Evolutionary conservation across 2,113 vertebrate species (phyloP).

Genomic region (Pedionomus torquatus): DNA sequence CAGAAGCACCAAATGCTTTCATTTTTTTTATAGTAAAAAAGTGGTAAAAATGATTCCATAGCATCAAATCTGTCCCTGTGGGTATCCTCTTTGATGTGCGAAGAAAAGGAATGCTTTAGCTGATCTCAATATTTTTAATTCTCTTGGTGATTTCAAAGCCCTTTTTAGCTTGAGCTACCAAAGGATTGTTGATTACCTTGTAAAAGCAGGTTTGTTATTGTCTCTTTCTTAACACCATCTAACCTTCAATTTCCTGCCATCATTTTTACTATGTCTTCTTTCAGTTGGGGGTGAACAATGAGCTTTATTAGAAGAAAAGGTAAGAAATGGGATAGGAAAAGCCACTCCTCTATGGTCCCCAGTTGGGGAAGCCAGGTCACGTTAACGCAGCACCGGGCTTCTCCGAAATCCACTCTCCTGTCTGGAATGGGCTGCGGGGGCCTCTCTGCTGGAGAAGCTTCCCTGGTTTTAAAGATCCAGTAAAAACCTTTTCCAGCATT

Average conservation of each 20-base stretch:
- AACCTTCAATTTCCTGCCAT: slow-evolving; percentile 47
- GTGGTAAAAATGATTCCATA: background rate
- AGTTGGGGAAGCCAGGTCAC: fast-evolving
- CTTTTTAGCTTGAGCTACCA: slow-evolving; percentile 19
- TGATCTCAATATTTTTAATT: slow-evolving; percentile 63
- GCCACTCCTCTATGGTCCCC: background rate
- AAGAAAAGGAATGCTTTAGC: slow-evolving; percentile 43
- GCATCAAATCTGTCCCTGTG: slow-evolving; percentile 54
- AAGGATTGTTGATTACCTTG: background rate
- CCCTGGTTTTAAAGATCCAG: background rate
- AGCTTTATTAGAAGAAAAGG: background rate
- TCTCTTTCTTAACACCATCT: slow-evolving; percentile 43
- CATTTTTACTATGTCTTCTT: slow-evolving; percentile 20
- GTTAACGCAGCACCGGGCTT: fast-evolving
- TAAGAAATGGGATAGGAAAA: background rate
- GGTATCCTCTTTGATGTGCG: slow-evolving; percentile 55
- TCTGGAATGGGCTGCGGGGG: background rate
- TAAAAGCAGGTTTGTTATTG: slow-evolving; percentile 33
- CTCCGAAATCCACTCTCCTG: fast-evolving
- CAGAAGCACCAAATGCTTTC: background rate
- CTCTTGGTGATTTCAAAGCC: slow-evolving; percentile 34
- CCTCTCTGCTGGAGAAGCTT: background rate
- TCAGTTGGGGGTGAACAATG: background rate
- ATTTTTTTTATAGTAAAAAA: background rate
- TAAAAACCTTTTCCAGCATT: background rate